Evolutionary conservation across 2,888 invertebrate species (phyloP).

Genomic region (Drosophila yooni): DNA sequence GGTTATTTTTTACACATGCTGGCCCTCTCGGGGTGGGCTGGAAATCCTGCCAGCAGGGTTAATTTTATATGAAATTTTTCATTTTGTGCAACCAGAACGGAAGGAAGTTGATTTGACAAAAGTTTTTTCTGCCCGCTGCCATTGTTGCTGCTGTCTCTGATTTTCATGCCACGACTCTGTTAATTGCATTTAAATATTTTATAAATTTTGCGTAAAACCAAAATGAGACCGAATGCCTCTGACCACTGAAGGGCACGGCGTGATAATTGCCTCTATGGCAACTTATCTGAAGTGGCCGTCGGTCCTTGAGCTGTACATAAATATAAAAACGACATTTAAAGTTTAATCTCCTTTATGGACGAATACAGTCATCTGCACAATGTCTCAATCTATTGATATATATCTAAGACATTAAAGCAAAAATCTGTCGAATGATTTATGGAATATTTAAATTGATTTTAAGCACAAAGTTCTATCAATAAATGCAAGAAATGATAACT

Average conservation of each 20-base stretch:
- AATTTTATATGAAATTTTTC: constrained; percentile 80
- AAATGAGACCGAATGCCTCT: constrained; percentile 28
- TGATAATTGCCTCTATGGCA: constrained; percentile 37
- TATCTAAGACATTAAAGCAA: background rate
- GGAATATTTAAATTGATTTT: background rate
- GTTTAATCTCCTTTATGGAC: background rate
- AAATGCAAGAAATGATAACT: background rate
- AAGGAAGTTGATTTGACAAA: constrained; percentile 79
- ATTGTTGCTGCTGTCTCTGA: constrained; percentile 29
- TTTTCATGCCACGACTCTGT: constrained; percentile 51
- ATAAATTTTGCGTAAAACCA: constrained; percentile 64
- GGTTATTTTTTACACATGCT: constrained; percentile 60
- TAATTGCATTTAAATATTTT: constrained; percentile 78
- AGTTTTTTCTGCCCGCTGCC: constrained; percentile 51
- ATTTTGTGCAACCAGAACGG: constrained; percentile 71
- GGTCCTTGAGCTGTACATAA: background rate
- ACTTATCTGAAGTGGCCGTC: background rate
- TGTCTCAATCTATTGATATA: background rate
- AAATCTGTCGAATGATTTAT: background rate
- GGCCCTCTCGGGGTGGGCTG: constrained; percentile 39
- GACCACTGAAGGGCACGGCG: constrained; percentile 10
- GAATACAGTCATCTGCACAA: background rate
- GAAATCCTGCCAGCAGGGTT: constrained; percentile 68
- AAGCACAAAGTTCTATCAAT: background rate
- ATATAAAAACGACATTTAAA: background rate